phyloP scores from a whole-genome alignment of 2,113 vertebrate genomes.

The Melospiza georgiana region DNA sequence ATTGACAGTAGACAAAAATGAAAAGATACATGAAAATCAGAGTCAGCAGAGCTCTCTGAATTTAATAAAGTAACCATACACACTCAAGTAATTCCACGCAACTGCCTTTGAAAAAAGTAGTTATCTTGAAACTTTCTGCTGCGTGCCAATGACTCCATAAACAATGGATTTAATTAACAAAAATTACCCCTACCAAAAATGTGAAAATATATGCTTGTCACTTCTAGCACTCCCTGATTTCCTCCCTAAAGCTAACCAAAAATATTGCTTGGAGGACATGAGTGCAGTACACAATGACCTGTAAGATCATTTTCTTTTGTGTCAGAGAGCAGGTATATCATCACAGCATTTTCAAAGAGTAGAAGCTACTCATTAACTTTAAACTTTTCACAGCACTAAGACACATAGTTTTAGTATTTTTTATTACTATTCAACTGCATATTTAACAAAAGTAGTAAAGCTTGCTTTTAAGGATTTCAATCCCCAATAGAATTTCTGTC shows the following conservation, averaged over 20 bases:
- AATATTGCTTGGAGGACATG: background rate
- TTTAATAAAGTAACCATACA: constrained; percentile 45
- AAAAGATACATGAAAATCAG: constrained; percentile 42
- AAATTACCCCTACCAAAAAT: constrained; percentile 44
- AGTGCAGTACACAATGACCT: background rate
- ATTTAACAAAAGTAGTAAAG: background rate
- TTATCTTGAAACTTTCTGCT: constrained; percentile 54
- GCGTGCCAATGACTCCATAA: constrained; percentile 48
- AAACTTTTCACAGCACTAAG: background rate
- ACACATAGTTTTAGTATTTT: background rate
- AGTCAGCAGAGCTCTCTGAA: constrained; percentile 50
- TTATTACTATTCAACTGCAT: background rate
- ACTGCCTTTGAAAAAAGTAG: background rate
- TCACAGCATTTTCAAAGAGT: background rate
- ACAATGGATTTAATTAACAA: constrained; percentile 67
- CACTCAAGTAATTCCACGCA: constrained; percentile 31
- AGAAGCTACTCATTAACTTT: background rate
- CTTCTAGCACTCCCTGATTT: constrained; percentile 43
- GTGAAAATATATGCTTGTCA: constrained; percentile 47
- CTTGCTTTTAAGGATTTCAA: background rate
- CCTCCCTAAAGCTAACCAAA: constrained; percentile 33
- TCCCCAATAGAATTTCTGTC: background rate
- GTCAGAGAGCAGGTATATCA: background rate
- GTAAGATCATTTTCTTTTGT: background rate
- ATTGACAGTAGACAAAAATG: constrained; percentile 58